Base-by-base conservation (phyloP, 2,797 vertebrate genomes). In the Enteromius mattozi region DNA sequence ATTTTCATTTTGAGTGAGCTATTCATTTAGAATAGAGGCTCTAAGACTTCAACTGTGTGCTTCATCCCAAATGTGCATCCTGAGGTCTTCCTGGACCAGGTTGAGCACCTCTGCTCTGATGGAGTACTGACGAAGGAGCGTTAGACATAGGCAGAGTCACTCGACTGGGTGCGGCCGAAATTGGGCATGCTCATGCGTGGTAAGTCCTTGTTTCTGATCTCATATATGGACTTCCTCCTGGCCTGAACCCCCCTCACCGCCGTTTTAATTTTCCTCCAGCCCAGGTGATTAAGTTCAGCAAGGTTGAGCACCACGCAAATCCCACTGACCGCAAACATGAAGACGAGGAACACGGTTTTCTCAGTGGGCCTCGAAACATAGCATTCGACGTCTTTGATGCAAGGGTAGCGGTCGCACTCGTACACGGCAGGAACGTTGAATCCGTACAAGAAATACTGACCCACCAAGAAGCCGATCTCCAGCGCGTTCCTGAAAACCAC, bases 311-410 rank as follows among this genome's bases (percentile, higher is more conserved):
- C 95, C 87, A 98, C 97, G 78, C 97, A 97, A 88, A 98, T 95
- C 86, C 97, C 97, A 84, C 97, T 98, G 89, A 98, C 96, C 0
- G 97, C 97, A 89, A 97, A 98, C 97, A 98, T 98, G 93, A 98
- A 98, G 70, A 98, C 96, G 87, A 98, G 91, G 86, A 98, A 98
- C 54, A 97, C 96, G 0, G 97, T 98, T 93, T 98, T 97, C 92
- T 98, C 97, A 1, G 97, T 98, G 27, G 97, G 97, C 88, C 97
- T 95, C 83, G 97, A 98, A 82, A 98, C 96, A 17, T 98, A 98
- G 87, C 97, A 98, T 86, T 98, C 97, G 56, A 98, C 97, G 88
- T 97, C 96, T 92, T 97, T 98, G 90, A 98, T 97, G 92, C 97
- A 98, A 84, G 97, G 97, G 85, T 97, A 98, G 83, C 96, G 95